Percentiles rank a stretch among this genome's conserved stretches.
phyloP scores from a whole-genome alignment of 1,140 invertebrate species.

The Hylyphantes graminicola region DNA sequence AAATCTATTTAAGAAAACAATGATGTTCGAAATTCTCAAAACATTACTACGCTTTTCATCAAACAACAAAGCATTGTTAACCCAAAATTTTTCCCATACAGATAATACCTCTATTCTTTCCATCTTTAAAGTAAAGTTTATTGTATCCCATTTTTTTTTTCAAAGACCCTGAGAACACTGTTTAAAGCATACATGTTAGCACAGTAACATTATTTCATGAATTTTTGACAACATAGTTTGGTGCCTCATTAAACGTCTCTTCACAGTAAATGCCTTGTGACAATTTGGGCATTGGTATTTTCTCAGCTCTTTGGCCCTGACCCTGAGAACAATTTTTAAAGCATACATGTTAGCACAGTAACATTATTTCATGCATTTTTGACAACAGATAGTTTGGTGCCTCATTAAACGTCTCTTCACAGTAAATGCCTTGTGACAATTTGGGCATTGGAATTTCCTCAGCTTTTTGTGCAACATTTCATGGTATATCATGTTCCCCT shows the following conservation, averaged over 20 bases:
- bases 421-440: neutral
- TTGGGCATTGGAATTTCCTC: neutral
- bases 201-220: neutral
- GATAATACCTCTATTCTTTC: too few relatives aligned
- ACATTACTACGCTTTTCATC: too few relatives aligned
- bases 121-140: neutral
- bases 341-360: neutral
- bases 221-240: neutral
- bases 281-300: neutral
- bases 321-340: too few relatives aligned
- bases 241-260: neutral
- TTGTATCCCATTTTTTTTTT: neutral
- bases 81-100: too few relatives aligned
- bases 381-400: neutral
- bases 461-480: neutral
- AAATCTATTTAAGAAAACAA: too few relatives aligned
- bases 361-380: neutral
- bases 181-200: neutral
- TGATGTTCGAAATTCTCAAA: too few relatives aligned
- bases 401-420: neutral
- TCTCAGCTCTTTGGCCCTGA: neutral
- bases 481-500: slow-evolving; percentile 4
- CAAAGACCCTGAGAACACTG: neutral
- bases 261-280: neutral
- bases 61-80: neutral